Evolutionary conservation across 2,797 vertebrate species (phyloP).

Genomic region (Capromys pilorides): DNA sequence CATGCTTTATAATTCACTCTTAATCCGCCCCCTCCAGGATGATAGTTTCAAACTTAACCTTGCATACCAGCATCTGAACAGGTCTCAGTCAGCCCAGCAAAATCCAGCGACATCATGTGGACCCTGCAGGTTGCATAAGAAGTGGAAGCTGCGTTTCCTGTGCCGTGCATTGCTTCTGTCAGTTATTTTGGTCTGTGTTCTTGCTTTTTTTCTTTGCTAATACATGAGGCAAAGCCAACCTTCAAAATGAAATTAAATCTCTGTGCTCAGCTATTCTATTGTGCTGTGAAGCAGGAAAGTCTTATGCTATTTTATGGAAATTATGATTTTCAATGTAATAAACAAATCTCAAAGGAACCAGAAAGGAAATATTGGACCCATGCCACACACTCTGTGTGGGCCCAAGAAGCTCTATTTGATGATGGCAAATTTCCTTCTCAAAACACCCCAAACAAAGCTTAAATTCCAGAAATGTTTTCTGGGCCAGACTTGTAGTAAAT

Average conservation of each 20-base stretch:
- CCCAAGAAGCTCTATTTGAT: conserved; percentile 76
- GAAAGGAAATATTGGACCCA: conserved; percentile 76
- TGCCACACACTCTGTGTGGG: conserved; percentile 78
- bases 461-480: conserved; percentile 75
- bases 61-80: conserved; percentile 60
- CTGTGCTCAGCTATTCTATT: conserved; percentile 69
- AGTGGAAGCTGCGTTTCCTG: conserved; percentile 59
- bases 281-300: conserved; percentile 64
- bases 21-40: conserved; percentile 75
- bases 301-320: conserved; percentile 74
- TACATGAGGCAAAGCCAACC: conserved; percentile 62
- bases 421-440: conserved; percentile 80
- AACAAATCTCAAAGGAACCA: conserved; percentile 82
- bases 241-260: conserved; percentile 64
- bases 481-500: conserved; percentile 71
- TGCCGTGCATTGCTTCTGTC: conserved; percentile 2
- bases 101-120: conserved; percentile 36
- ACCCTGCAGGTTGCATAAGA: conserved; percentile 68
- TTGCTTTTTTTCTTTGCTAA: conserved; percentile 71
- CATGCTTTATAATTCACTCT: conserved; percentile 65
- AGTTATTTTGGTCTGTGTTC: conserved; percentile 54
- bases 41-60: conserved; percentile 60
- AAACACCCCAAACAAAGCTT: conserved; percentile 78
- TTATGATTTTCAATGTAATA: conserved; percentile 80
- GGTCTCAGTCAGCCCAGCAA: conserved; percentile 66